Percentiles rank a stretch among this genome's conserved stretches.
Conservation (phyloP, 2,113 vertebrate genomes). For the Malurus elegans region DNA sequence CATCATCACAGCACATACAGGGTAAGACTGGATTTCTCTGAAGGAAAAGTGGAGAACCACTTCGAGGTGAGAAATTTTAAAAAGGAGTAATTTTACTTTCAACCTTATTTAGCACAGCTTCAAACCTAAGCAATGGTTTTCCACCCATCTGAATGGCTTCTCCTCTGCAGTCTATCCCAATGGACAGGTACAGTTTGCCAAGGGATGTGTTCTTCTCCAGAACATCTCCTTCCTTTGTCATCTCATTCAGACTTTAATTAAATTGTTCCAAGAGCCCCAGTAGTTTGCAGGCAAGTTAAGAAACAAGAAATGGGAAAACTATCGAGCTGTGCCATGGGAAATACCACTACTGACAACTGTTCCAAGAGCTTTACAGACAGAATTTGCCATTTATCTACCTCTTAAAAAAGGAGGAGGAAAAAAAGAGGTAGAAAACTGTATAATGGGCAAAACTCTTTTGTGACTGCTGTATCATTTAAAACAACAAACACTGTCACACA, state of each 20-base stretch:
- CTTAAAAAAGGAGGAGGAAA: neutral
- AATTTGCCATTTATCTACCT: neutral
- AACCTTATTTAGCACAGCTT: neutral
- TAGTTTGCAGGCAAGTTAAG: neutral
- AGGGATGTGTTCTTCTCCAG: neutral
- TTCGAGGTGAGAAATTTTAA: neutral
- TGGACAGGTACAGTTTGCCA: neutral
- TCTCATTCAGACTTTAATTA: neutral
- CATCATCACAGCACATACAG: fast-evolving
- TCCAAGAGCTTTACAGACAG: neutral
- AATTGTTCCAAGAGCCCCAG: neutral
- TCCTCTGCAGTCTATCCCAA: neutral
- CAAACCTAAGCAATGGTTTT: neutral
- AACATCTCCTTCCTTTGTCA: neutral
- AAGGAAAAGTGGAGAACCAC: neutral
- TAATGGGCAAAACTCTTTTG: neutral
- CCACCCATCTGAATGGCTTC: neutral
- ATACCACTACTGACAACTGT: neutral
- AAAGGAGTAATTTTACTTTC: neutral
- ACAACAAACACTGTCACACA: neutral
- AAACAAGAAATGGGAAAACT: neutral
- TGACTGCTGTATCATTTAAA: neutral
- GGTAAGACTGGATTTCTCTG: neutral
- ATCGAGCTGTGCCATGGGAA: neutral
- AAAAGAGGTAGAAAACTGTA: neutral